Evolutionary conservation across 2,888 invertebrate genomes (phyloP), one percentile per base, ranked within the genome.

Genomic region (Cyclophora albipunctata): DNA sequence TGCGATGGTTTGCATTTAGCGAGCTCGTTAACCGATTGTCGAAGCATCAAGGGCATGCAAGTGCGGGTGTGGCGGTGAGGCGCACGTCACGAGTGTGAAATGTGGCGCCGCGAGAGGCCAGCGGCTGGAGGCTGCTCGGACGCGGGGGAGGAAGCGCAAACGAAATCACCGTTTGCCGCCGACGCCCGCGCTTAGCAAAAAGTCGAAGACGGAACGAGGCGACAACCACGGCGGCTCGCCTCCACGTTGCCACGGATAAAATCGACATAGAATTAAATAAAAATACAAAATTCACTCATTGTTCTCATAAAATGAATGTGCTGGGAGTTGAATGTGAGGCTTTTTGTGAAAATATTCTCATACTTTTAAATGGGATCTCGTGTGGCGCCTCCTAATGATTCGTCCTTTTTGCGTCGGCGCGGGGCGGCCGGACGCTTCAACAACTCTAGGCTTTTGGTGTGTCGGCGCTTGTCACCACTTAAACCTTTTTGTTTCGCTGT

Each of bases 291-390:
- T 85, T 87, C 85, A 85, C 82, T 87, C 87, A 88, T 87, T 87
- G 87, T 88, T 88, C 87, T 86, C 87, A 85, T 86, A 85, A 87
- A 88, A 88, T 88, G 86, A 88, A 88, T 88, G 87, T 87, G 87
- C 86, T 77, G 81, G 78, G 84, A 86, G 82, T 85, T 86, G 87
- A 86, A 87, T 86, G 87, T 87, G 84, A 77, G 73, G 83, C 82
- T 88, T 87, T 88, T 88, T 87, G 85, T 86, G 84, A 74, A 87
- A 86, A 88, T 88, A 87, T 88, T 88, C 86, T 84, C 86, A 86
- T 88, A 87, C 86, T 88, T 84, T 87, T 86, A 87, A 86, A 87
- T 84, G 85, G 85, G 83, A 73, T 79, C 85, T 86, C 87, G 86
- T 87, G 87, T 87, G 87, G 87, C 87, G 87, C 87, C 87, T 85